Conservation (phyloP, 2,113 vertebrate species). For the Lasiurus borealis region DNA sequence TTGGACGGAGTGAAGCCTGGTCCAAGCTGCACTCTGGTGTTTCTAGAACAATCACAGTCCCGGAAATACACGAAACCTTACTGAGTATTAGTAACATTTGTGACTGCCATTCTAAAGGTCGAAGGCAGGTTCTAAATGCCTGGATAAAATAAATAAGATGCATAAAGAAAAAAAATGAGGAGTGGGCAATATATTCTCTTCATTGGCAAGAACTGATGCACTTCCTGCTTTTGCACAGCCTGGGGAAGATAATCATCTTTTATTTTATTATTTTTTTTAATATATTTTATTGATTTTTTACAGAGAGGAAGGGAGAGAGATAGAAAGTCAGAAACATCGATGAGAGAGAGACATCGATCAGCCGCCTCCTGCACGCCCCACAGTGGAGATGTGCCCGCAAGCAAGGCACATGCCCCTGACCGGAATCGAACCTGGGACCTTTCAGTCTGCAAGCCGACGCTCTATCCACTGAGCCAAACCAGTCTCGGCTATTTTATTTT, state of each 20-base stretch:
- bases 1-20: accelerated
- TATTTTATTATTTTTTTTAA: too few species aligned
- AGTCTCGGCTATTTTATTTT: too few species aligned
- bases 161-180: not conserved
- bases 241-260: not conserved
- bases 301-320: too few species aligned
- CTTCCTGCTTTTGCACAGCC: not conserved
- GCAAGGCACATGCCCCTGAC: too few species aligned
- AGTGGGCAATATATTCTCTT: not conserved
- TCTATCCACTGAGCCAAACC: too few species aligned
- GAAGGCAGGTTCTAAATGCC: not conserved
- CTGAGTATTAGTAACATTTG: not conserved
- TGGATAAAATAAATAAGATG: not conserved
- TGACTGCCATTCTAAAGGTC: not conserved
- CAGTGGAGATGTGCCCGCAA: too few species aligned
- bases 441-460: too few species aligned
- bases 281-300: too few species aligned
- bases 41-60: not conserved
- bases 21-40: not conserved
- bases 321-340: too few species aligned
- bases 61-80: not conserved
- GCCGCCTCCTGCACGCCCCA: too few species aligned
- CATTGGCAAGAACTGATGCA: not conserved
- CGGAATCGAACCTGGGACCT: too few species aligned
- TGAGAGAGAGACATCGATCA: too few species aligned